Conservation (phyloP, 1,140 invertebrate species). For the Saxidomus purpurata region DNA sequence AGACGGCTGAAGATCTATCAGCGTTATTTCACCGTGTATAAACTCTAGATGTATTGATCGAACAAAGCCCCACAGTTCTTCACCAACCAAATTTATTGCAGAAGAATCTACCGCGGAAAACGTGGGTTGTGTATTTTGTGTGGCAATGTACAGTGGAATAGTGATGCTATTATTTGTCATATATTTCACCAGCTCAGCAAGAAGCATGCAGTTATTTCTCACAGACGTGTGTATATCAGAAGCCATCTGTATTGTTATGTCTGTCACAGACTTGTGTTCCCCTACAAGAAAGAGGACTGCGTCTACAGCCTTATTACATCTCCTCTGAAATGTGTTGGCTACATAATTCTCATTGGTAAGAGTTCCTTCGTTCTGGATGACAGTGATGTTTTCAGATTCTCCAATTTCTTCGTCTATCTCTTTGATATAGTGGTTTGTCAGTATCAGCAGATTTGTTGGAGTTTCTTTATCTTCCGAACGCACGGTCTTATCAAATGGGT, state of each 20-base stretch:
- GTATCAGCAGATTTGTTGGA: neutral
- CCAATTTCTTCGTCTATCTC: neutral
- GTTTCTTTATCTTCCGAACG: neutral
- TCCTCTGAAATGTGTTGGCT: neutral
- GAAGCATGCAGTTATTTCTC: too few relatives aligned
- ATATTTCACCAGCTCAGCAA: neutral
- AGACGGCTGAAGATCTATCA: constrained; percentile 45
- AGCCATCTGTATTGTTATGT: neutral
- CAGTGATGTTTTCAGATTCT: neutral
- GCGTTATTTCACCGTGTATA: neutral
- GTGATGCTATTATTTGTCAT: neutral
- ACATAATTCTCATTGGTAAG: neutral
- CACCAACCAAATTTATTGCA: neutral
- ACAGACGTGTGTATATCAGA: too few relatives aligned
- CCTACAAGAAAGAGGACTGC: neutral
- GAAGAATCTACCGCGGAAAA: neutral
- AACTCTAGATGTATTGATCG: constrained; percentile 41
- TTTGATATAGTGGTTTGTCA: neutral
- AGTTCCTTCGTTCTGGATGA: neutral
- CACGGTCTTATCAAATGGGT: neutral
- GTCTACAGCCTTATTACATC: neutral
- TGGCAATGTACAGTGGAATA: neutral
- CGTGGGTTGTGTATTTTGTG: constrained; percentile 37
- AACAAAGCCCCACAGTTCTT: constrained; percentile 51
- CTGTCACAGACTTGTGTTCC: neutral